A percentile compares a stretch with the other conserved stretches of the same genome.
Evolutionary conservation across 2,797 vertebrate genomes (phyloP).

Genomic region (Serranus cabrilla): DNA sequence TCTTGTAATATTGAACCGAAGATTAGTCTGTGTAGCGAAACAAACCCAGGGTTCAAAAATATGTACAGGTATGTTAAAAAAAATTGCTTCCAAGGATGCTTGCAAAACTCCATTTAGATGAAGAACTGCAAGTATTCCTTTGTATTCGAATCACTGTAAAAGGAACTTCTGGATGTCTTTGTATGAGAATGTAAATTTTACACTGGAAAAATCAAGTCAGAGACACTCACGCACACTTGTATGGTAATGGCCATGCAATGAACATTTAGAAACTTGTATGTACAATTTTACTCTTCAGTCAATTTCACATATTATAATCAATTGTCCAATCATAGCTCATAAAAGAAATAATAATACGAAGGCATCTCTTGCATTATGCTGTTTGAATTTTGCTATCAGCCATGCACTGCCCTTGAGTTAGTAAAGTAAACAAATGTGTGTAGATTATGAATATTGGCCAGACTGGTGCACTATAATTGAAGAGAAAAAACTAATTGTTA

Average conservation of each 20-base stretch:
- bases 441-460: neutral
- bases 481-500: neutral
- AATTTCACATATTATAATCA: neutral
- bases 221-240: neutral
- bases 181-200: neutral
- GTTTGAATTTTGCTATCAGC: neutral
- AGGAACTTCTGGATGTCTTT: conserved; percentile 4
- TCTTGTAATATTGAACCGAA: conserved; percentile 57
- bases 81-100: conserved; percentile 39
- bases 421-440: neutral
- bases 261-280: neutral
- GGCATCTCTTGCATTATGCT: neutral
- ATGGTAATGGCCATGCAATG: neutral
- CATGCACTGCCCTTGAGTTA: neutral
- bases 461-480: neutral
- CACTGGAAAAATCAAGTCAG: conserved; percentile 8
- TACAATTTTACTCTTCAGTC: neutral
- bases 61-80: conserved; percentile 40
- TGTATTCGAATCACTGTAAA: conserved; percentile 25
- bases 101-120: conserved; percentile 6
- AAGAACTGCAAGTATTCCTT: conserved; percentile 1
- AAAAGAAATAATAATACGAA: neutral
- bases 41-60: conserved; percentile 50
- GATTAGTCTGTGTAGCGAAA: conserved; percentile 53
- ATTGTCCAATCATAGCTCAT: neutral